phyloP scores from a whole-genome alignment of 23 tunicate genomes.

The Aplidium turbinatum region DNA sequence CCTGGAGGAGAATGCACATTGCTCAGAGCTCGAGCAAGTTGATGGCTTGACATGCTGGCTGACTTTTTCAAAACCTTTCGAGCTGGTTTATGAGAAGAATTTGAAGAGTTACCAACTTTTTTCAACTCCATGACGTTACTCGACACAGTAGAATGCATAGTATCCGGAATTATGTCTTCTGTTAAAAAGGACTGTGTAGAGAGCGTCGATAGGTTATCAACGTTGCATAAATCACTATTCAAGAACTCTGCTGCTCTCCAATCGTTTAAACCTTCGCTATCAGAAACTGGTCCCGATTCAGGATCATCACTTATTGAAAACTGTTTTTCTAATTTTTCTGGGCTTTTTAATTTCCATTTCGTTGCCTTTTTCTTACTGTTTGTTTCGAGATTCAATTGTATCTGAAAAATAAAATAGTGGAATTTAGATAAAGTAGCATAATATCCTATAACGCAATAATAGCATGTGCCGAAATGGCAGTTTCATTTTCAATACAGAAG shows the following conservation, averaged over 20 bases:
- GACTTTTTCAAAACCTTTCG: conserved; percentile 74
- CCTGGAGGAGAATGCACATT: conserved; percentile 55
- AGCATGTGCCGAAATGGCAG: too few relatives aligned
- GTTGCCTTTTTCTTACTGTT: too few relatives aligned
- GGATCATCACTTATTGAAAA: not conserved
- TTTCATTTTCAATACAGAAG: too few relatives aligned
- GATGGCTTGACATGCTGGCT: conserved; percentile 58
- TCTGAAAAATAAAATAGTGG: too few relatives aligned
- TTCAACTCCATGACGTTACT: not conserved
- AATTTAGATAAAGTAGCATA: too few relatives aligned
- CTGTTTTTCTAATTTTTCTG: too few relatives aligned
- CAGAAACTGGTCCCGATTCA: not conserved
- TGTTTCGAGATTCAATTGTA: too few relatives aligned
- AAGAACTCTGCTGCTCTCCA: too few relatives aligned
- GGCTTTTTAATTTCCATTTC: too few relatives aligned
- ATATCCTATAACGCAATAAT: too few relatives aligned
- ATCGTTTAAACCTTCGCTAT: not conserved
- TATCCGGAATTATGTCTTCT: not conserved
- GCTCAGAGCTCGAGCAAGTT: conserved; percentile 4
- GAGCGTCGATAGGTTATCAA: not conserved
- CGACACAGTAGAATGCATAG: not conserved
- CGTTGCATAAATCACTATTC: too few relatives aligned
- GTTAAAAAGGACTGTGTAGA: not conserved
- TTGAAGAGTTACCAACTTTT: not conserved
- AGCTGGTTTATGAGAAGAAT: conserved; percentile 27